Evolutionary conservation across 1,140 invertebrate species (phyloP), one percentile per base, ranked within the genome.

Genomic region (Copidosoma floridanum): DNA sequence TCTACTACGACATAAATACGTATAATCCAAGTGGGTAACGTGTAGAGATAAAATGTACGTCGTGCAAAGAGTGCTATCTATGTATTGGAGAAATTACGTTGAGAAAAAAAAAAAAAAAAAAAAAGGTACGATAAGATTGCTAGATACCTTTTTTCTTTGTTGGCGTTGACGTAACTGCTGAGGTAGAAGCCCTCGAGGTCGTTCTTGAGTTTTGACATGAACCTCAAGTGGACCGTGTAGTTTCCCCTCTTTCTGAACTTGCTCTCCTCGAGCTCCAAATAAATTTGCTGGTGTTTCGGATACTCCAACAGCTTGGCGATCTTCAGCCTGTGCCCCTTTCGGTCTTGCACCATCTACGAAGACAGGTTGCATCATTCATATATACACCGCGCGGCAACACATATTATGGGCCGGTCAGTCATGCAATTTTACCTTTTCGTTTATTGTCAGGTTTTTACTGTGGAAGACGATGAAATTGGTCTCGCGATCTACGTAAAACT

Each of bases 161-260:
- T 83, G 32, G 82, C 79, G 57, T 83, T 88, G 46, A 86, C 85
- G 68, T 96, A 97, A 65, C 89, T 91, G 66, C 93, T 93, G 18
- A 95, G 82, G 81, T 97, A 98, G 82, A 98, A 96, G 1, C 95
- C 96, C 73, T 93, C 87, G 59, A 95, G 85, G 68, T 91, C 89
- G 46, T 85, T 87, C 62, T 86, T 87, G 44, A 97, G 79, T 65
- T 86, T 86, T 8, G 90, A 91, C 57, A 89, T 87, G 81, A 94
- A 97, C 62, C 89, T 85, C 50, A 97, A 81, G 65, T 86, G 88
- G n/a, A 97, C 74, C 0, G 89, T 90, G 71, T 96, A 94, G 77
- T 93, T 92, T 57, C 85, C 86, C 64, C 86, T 87, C 63, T 87
- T 87, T 41, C 86, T 85, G 51, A 92, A 86, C 78, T 89, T 90